Conservation (phyloP, 2,888 invertebrate genomes). For the Chorisops tibialis region DNA sequence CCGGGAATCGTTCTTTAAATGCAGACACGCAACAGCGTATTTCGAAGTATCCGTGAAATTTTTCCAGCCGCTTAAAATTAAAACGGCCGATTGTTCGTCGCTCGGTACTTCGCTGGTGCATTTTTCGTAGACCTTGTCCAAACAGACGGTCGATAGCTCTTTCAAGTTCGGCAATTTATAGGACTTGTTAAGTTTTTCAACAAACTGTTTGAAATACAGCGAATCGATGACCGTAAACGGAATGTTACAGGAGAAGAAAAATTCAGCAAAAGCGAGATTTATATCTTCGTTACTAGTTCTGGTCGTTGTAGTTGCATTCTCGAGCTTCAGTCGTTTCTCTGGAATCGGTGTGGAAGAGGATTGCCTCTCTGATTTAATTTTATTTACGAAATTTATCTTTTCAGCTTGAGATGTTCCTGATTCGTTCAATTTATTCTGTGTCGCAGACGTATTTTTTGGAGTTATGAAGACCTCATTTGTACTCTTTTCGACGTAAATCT, state of each 20-base stretch:
- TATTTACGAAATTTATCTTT: too few relatives aligned
- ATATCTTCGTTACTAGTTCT: background rate
- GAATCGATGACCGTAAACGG: constrained; percentile 6
- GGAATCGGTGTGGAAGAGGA: background rate
- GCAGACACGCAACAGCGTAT: constrained; percentile 15
- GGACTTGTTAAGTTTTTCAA: background rate
- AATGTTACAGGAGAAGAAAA: constrained; percentile 1
- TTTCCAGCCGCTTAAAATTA: constrained; percentile 22
- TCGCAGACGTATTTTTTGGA: too few relatives aligned
- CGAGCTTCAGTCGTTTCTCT: constrained; percentile 1
- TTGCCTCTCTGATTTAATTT: too few relatives aligned
- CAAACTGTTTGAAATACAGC: background rate
- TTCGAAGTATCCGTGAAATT: background rate
- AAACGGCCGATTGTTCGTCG: constrained; percentile 3
- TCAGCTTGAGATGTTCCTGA: too few relatives aligned
- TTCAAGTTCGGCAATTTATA: constrained; percentile 2
- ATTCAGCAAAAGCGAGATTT: constrained; percentile 3
- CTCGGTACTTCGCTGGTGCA: background rate
- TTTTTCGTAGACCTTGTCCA: constrained; percentile 5
- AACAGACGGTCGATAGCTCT: constrained; percentile 1
- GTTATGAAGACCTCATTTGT: too few relatives aligned
- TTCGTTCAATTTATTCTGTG: too few relatives aligned
- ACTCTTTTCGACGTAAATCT: too few relatives aligned
- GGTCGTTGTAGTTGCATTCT: background rate
- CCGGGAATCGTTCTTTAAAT: constrained; percentile 1